Percentiles rank a stretch among this genome's conserved stretches.
Evolutionary conservation across 2,888 invertebrate genomes (phyloP).

Genomic region (Coremacera marginata): DNA sequence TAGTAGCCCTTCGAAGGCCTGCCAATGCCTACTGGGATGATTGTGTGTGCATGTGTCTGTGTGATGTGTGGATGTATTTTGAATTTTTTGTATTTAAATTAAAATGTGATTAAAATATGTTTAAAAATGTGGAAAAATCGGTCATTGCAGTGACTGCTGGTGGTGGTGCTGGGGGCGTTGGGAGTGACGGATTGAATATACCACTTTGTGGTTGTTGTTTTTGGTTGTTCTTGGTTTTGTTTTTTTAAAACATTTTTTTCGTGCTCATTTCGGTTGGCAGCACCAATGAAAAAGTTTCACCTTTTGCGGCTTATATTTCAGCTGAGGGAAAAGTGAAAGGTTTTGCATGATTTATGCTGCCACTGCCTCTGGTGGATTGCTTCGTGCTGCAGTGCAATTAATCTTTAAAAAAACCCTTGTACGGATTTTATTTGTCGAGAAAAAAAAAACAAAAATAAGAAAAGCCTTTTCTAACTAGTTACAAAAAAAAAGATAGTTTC

Average conservation of each 20-base stretch:
- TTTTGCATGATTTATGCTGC: conserved; percentile 46
- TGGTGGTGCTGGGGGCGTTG: not conserved
- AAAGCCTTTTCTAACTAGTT: not conserved
- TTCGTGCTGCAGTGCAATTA: conserved; percentile 47
- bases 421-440: conserved; percentile 6
- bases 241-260: not conserved
- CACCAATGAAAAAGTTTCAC: conserved; percentile 4
- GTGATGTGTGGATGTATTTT: not conserved
- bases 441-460: conserved; percentile 9
- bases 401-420: conserved; percentile 39
- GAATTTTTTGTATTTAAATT: conserved; percentile 25
- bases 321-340: conserved; percentile 45
- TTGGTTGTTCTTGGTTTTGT: too few species aligned
- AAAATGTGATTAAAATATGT: conserved; percentile 44
- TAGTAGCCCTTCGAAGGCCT: too few species aligned
- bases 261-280: not conserved
- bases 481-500: not conserved
- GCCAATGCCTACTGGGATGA: too few species aligned
- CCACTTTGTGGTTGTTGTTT: not conserved
- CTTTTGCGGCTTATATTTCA: not conserved
- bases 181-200: not conserved
- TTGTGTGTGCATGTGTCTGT: not conserved
- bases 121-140: conserved; percentile 42
- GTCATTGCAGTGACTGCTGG: conserved; percentile 43
- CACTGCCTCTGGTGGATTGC: conserved; percentile 38